phyloP scores from a whole-genome alignment of 2,888 invertebrate genomes.

The Lydus trimaculatus region DNA sequence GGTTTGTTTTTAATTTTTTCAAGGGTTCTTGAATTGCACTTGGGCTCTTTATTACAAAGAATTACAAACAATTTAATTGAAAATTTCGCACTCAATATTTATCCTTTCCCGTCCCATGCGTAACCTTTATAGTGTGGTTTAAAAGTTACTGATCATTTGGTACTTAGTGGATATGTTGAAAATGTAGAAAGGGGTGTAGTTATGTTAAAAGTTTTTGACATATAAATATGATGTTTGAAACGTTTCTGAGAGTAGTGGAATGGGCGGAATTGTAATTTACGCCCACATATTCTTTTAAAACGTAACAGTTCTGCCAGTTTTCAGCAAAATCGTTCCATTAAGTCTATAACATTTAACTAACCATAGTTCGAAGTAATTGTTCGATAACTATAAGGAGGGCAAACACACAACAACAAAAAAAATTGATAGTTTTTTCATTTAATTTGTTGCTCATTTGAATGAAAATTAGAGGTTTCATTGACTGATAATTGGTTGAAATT shows the following conservation, averaged over 20 bases:
- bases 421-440: background rate
- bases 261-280: conserved; percentile 43
- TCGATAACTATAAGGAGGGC: too few relatives aligned
- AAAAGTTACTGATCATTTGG: conserved; percentile 16
- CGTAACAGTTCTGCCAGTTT: conserved; percentile 43
- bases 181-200: conserved; percentile 18
- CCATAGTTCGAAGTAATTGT: conserved; percentile 13
- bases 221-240: conserved; percentile 46
- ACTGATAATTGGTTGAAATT: background rate
- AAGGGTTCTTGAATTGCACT: too few relatives aligned
- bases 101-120: too few relatives aligned
- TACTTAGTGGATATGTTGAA: conserved; percentile 23
- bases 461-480: background rate
- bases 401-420: background rate
- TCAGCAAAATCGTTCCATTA: conserved; percentile 44
- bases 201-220: conserved; percentile 30
- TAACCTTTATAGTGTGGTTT: too few relatives aligned
- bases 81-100: too few relatives aligned
- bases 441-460: conserved; percentile 14
- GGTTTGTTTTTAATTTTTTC: too few relatives aligned
- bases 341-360: conserved; percentile 33
- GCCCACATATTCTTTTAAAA: conserved; percentile 43
- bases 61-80: too few relatives aligned
- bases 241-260: conserved; percentile 34
- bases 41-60: too few relatives aligned